These are phyloP conservation scores for Dolichotis patagonum DNA, from an alignment of 2,113 vertebrate species.

Conservation along the genomic window DNA sequence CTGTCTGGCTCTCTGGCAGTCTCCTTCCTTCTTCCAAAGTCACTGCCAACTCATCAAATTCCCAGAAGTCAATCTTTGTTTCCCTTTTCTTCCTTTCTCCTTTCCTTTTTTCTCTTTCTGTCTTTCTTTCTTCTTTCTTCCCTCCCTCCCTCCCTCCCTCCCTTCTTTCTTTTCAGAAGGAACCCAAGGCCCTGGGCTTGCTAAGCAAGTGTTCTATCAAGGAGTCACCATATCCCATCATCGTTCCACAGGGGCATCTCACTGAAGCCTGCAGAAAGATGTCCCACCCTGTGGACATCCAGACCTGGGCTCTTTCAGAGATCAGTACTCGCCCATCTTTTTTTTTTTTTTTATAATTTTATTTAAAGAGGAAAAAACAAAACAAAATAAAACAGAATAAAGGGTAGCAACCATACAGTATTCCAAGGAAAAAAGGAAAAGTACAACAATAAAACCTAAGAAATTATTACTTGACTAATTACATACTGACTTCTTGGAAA, in stretches of 20 bases:
- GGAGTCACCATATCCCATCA: neutral
- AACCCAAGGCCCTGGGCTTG: neutral
- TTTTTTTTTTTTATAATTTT: too few relatives aligned
- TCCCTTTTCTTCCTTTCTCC: neutral
- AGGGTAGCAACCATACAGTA: too few relatives aligned
- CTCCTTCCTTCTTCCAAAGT: neutral
- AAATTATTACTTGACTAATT: too few relatives aligned
- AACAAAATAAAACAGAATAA: too few relatives aligned
- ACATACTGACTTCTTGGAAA: too few relatives aligned
- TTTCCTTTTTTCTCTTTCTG: neutral
- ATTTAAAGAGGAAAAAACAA: too few relatives aligned
- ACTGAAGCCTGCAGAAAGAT: neutral
- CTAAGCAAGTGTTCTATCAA: neutral
- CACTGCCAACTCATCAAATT: neutral
- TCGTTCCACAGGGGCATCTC: neutral
- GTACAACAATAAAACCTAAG: too few relatives aligned
- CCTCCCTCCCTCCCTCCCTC: neutral
- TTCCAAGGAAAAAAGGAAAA: too few relatives aligned
- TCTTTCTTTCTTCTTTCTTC: too few relatives aligned
- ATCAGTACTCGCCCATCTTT: neutral
- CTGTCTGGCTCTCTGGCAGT: neutral
- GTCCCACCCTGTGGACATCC: rapidly evolving
- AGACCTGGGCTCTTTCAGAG: neutral
- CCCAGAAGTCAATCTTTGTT: neutral
- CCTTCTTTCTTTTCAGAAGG: neutral